These are phyloP conservation scores for Pedetes capensis DNA, from an alignment of 2,113 vertebrate species.

Conservation along the genomic window DNA sequence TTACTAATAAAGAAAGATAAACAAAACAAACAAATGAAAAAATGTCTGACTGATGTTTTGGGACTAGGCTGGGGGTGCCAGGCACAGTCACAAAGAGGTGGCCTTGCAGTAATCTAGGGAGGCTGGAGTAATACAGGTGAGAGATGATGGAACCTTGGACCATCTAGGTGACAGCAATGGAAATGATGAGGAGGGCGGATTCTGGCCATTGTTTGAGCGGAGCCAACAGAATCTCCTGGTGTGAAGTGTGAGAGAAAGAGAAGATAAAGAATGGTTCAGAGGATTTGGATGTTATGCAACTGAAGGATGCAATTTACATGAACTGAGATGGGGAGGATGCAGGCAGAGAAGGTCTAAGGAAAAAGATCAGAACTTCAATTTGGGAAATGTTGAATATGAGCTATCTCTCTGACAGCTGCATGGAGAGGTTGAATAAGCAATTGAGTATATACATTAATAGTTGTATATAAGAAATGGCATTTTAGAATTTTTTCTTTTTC, in stretches of 20 bases:
- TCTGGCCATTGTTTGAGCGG: neutral
- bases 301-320: neutral
- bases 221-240: neutral
- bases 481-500: neutral
- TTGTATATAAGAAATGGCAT: neutral
- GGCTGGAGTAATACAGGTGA: neutral
- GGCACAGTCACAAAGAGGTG: neutral
- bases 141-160: neutral
- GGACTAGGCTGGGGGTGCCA: neutral
- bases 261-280: neutral
- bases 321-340: neutral
- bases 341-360: neutral
- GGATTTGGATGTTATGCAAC: neutral
- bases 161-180: neutral
- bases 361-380: neutral
- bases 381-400: neutral
- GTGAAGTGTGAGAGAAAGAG: neutral
- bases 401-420: neutral
- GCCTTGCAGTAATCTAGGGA: neutral
- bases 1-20: too few relatives aligned
- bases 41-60: neutral
- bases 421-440: neutral
- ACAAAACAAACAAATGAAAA: too few relatives aligned
- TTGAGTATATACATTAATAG: neutral
- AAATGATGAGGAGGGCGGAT: neutral